Percentiles rank a stretch among this genome's conserved stretches.
phyloP scores from a whole-genome alignment of 2,797 vertebrate genomes.

The Myripristis murdjan region DNA sequence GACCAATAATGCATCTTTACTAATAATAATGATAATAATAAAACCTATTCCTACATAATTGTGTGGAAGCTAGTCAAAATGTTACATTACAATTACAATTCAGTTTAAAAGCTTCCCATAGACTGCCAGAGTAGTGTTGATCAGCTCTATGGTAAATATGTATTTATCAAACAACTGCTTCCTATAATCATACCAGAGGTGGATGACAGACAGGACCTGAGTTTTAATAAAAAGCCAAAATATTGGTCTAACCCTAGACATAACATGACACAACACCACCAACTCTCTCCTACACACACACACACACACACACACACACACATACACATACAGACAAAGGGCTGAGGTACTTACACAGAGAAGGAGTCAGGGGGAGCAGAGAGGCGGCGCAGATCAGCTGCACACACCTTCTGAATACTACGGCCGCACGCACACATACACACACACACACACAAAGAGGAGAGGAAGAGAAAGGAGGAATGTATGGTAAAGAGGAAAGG shows the following conservation, averaged over 20 bases:
- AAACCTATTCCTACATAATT: no score
- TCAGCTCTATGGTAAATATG: no score
- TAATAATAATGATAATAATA: no score
- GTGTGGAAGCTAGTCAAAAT: no score
- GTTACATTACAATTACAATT: no score
- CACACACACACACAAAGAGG: conserved; percentile 56
- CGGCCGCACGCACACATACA: conserved; percentile 73
- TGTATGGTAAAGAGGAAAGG: conserved; percentile 54
- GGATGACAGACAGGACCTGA: not conserved
- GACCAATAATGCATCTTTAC: conserved; percentile 22
- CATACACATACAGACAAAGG: conserved; percentile 67
- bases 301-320: conserved; percentile 28
- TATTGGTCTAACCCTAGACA: conserved; percentile 38
- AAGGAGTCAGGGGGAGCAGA: conserved; percentile 99
- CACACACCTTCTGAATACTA: conserved; percentile 99
- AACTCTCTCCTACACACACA: conserved; percentile 4
- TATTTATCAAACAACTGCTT: no score
- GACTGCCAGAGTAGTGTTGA: no score
- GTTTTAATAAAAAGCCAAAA: not conserved
- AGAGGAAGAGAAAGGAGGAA: no score
- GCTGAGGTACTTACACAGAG: conserved; percentile 95
- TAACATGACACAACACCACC: conserved; percentile 8
- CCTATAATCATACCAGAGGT: not conserved
- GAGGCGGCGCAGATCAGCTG: conserved; percentile 97
- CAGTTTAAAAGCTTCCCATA: no score